Evolutionary conservation across 1,140 invertebrate genomes (phyloP), one percentile per base, ranked within the genome.

Genomic region (Varroa destructor): DNA sequence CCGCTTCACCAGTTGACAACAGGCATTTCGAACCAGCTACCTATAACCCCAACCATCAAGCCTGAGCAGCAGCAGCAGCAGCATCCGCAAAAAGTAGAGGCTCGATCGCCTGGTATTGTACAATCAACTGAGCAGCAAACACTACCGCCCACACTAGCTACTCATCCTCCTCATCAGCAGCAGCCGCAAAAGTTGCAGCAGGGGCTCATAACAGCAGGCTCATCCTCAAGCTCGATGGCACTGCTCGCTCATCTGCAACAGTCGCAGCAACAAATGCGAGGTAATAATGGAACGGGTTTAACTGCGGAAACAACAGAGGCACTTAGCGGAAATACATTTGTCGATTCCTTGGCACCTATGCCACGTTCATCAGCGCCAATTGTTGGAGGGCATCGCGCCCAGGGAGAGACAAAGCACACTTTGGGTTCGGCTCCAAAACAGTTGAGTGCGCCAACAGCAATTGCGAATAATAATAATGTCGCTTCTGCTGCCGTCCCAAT

Each of bases 351-450:
- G 77, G 76, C 73, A 73, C 72, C 70, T 76, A 57, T 78, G 77
- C 54, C 77, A 77, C 58, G 75, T 77, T 43, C 76, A 74, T 42
- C 78, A 73, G 79, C 77, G 73, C 77, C 78, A 76, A 74, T 57
- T 72, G 36, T 75, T 51, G 46, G 46, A 51, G 46, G 46, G 3
- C 46, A 51, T 51, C 46, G 46, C 4, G 46, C 46, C 3, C 46
- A 51, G 46, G 46, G 46, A 3, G 46, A 51, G 46, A 5, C 46
- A 51, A 51, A 51, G 46, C 46, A 51, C 8, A 51, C 46, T 3
- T 8, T 51, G 46, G 8, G 46, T 51, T 51, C 46, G 46, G 46
- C 46, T 5, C 46, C 46, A 8, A 51, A 51, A 51, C 46, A 3
- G 46, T 51, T 8, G 46, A 51, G 46, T 51, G 46, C 46, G 46